These are phyloP conservation scores for Caretta caretta DNA, from an alignment of 2,113 vertebrate species.

Conservation along the genomic window DNA sequence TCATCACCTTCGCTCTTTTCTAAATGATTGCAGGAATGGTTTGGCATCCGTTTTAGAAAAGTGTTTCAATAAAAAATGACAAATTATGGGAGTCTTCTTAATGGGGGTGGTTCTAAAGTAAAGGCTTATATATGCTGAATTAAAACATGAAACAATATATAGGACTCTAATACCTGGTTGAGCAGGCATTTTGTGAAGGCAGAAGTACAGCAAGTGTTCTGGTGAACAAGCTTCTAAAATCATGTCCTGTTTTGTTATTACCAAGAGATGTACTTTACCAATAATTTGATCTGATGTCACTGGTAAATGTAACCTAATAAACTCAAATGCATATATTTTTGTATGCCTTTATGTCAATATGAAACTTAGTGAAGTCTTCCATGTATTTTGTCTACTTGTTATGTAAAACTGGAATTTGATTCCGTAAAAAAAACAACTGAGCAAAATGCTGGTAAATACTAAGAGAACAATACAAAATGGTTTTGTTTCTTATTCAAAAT, in stretches of 20 bases:
- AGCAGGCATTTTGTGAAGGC: not conserved
- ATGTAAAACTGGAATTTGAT: not conserved
- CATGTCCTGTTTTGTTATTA: not conserved
- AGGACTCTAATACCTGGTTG: not conserved
- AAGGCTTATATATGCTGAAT: not conserved
- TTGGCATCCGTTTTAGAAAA: not conserved
- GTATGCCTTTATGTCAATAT: not conserved
- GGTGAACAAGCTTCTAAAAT: not conserved
- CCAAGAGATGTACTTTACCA: not conserved
- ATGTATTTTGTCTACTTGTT: not conserved
- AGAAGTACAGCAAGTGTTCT: not conserved
- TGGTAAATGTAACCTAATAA: not conserved
- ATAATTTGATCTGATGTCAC: not conserved
- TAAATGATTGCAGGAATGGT: not conserved
- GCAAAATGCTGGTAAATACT: not conserved
- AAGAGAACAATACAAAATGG: not conserved
- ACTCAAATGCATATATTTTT: not conserved
- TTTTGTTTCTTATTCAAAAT: not conserved
- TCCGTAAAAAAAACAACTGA: not conserved
- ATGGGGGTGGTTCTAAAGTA: not conserved
- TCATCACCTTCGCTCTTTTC: not conserved
- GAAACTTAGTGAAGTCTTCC: not conserved
- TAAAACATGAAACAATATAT: not conserved
- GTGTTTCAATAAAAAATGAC: not conserved
- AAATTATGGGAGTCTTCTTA: not conserved